Base-by-base conservation (phyloP, 1,140 invertebrate genomes). In the Brachionus calyciflorus region DNA sequence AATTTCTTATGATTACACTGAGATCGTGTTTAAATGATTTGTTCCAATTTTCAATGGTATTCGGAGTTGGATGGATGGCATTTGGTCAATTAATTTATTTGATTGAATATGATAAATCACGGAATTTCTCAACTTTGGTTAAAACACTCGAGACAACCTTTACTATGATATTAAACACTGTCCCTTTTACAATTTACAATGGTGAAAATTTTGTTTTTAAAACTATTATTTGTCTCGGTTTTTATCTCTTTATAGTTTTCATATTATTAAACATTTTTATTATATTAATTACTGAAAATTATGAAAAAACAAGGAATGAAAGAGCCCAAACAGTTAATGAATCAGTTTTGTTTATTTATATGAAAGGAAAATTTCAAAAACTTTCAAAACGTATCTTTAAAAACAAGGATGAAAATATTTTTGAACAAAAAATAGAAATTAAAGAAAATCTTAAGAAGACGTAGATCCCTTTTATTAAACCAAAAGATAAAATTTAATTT, bases 21-120 rank as follows among this genome's bases (percentile, higher is more conserved):
- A 60, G 19, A 57, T 28, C 17, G 4, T 33, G 73, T 57, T n/a
- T 76, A 3, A 55, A 48, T 30, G 21, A 76, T 7, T 19, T 76
- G 3, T 21, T 60, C 9, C 17, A 17, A n/a, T 76, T 76, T 24
- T 10, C 21, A n/a, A 6, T 60, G 1, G 30, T 76, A 19, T 57
- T 76, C 19, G 9, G 21, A 5, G 44, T 76, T n/a, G 24, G 10
- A 33, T 76, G 37, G 49, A 28, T 26, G 19, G 49, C 49, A n/a
- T 76, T 76, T 49, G 73, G 37, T 46, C 40, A 57, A 33, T 9
- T 60, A 7, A 30, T 76, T 37, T 33, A 76, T 33, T 48, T 76
- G 3, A 49, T 51, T 1, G n/a, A 33, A n/a, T 37, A 21, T 26
- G 44, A 65, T 12, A 44, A 65, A 24, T 65, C 60, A 12, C 17